Evolutionary conservation across 1,140 invertebrate genomes (phyloP).

Genomic region (Pygmarrhopalites habei): DNA sequence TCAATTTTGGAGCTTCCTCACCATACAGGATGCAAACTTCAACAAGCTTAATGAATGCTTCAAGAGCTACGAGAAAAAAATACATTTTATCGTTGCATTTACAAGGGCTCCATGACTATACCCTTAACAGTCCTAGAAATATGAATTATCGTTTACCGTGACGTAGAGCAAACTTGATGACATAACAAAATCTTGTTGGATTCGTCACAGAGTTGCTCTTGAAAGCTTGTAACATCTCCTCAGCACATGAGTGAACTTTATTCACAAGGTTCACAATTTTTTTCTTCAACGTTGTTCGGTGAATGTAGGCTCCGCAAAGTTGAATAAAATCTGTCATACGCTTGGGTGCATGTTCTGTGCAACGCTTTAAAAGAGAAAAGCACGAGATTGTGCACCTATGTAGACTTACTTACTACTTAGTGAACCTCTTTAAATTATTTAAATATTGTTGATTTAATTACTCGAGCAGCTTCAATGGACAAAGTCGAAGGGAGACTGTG

Average conservation of each 20-base stretch:
- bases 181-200: slow-evolving; percentile 53
- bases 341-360: slow-evolving; percentile 48
- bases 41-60: slow-evolving; percentile 44
- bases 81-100: no score
- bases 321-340: slow-evolving; percentile 51
- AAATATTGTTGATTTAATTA: no score
- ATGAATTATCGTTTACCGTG: no score
- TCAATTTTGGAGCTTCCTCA: slow-evolving; percentile 38
- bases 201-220: slow-evolving; percentile 42
- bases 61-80: slow-evolving; percentile 40
- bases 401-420: no score
- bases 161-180: slow-evolving; percentile 53
- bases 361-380: no score
- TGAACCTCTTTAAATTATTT: no score
- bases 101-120: no score
- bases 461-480: slow-evolving; percentile 52
- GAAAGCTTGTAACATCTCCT: slow-evolving; percentile 32
- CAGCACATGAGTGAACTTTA: slow-evolving; percentile 55
- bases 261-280: slow-evolving; percentile 55
- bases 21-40: slow-evolving; percentile 40
- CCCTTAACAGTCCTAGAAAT: no score
- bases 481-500: slow-evolving; percentile 54
- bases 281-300: slow-evolving; percentile 56
- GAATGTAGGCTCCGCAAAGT: slow-evolving; percentile 54
- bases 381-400: no score